These are phyloP conservation scores for Ericerus pela DNA, from an alignment of 1,140 invertebrate species.

Conservation along the genomic window DNA sequence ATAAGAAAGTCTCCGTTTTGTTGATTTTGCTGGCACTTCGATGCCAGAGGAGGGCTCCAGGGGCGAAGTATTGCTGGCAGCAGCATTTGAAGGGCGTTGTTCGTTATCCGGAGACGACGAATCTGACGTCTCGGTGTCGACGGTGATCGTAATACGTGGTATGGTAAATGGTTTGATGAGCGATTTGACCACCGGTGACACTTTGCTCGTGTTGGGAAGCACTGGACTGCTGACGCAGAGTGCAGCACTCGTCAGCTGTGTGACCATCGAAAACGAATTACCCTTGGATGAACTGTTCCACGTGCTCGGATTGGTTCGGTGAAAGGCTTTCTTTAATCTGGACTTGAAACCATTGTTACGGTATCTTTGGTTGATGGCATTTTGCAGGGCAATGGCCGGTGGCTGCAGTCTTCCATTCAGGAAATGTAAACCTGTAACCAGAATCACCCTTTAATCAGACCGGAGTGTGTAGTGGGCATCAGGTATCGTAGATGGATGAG, in stretches of 20 bases:
- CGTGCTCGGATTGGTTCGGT: constrained; percentile 32
- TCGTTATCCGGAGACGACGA: constrained; percentile 11
- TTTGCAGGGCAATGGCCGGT: constrained; percentile 16
- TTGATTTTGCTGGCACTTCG: neutral
- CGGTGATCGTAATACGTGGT: constrained; percentile 37
- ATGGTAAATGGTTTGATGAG: constrained; percentile 41
- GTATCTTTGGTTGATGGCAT: constrained; percentile 17
- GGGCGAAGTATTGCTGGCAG: neutral
- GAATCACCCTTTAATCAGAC: too few relatives aligned
- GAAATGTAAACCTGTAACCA: constrained; percentile 13
- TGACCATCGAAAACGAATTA: constrained; percentile 33
- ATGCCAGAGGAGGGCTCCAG: neutral
- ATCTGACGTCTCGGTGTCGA: too few relatives aligned
- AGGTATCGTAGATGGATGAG: too few relatives aligned
- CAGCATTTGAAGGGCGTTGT: neutral
- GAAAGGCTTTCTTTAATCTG: constrained; percentile 41
- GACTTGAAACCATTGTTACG: constrained; percentile 36
- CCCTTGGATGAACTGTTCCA: constrained; percentile 24
- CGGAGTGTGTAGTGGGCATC: too few relatives aligned
- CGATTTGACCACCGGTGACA: constrained; percentile 39
- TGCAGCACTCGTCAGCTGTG: constrained; percentile 43
- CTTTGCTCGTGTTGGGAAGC: constrained; percentile 33
- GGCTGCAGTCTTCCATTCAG: constrained; percentile 21
- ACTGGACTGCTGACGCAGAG: constrained; percentile 45
- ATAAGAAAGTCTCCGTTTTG: neutral